phyloP scores from a whole-genome alignment of 2,113 vertebrate species.

The Polypterus bichir region DNA sequence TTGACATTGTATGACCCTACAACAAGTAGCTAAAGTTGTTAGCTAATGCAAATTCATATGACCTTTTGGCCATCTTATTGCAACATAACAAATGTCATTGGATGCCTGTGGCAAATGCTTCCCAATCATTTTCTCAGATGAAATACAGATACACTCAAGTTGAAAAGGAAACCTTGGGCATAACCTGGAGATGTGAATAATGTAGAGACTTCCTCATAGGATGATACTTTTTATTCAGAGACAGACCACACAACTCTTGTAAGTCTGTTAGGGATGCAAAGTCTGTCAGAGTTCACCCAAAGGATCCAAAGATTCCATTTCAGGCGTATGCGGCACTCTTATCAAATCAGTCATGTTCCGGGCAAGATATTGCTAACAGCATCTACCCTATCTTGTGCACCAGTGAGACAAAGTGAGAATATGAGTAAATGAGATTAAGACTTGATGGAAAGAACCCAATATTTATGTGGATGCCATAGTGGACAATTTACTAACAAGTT shows the following conservation, averaged over 20 bases:
- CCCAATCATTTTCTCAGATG: neutral
- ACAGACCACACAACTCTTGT: conserved; percentile 15
- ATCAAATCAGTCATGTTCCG: conserved; percentile 5
- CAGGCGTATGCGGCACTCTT: conserved; percentile 5
- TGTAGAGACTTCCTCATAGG: conserved; percentile 14
- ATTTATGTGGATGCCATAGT: conserved; percentile 10
- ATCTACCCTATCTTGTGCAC: conserved; percentile 12
- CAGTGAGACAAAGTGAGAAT: neutral
- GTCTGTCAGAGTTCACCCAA: neutral
- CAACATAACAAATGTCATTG: neutral
- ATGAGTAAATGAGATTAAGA: neutral
- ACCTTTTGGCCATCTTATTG: neutral
- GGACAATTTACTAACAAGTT: conserved; percentile 12
- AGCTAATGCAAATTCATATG: neutral
- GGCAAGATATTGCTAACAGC: conserved; percentile 5
- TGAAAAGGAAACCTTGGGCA: conserved; percentile 5
- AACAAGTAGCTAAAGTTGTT: neutral
- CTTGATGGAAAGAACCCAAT: conserved; percentile 6
- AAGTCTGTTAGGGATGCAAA: conserved; percentile 16
- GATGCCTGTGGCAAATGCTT: neutral
- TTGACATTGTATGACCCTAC: neutral
- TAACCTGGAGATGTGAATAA: conserved; percentile 13
- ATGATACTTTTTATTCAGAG: conserved; percentile 4
- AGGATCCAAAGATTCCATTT: conserved; percentile 13
- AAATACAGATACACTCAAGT: conserved; percentile 5